Base-by-base conservation (phyloP, 2,797 vertebrate species). In the Hoplostethus mediterraneus region DNA sequence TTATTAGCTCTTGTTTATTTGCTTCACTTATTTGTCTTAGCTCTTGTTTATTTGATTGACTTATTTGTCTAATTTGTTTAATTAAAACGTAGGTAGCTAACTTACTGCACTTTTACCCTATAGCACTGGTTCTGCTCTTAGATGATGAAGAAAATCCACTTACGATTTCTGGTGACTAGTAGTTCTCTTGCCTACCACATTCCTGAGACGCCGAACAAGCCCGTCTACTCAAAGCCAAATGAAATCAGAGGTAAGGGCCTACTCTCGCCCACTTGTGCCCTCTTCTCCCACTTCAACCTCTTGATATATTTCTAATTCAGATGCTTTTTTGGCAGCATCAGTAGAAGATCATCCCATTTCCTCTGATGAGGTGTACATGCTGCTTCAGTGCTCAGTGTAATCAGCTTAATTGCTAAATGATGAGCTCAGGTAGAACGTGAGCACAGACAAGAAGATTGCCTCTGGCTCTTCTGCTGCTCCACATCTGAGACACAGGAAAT, bases 361-460 rank as follows among this genome's bases (percentile, higher is more conserved):
- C 33, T 36, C 33, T 36, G 33, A 36, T 36, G 33, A 36, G 33
- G 33, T 36, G 33, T 36, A 36, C 33, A 36, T 36, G 33, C 33
- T 36, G 57, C 16, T 51, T 67, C 13, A 9, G 59, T 79, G 53
- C 55, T 63, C 42, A 16, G 40, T 47, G 38, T 67, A 57, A 68
- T 77, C 66, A 56, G 17, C 44, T 55, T 69, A 63, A 62, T 21
- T 81, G 49, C 61, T 57, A 57, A 83, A 71, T 66, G 38, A 63
- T 64, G 59, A 75, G 30, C 57, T 80, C 11, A 72, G 28, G 63
- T 66, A 54, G 14, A 71, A 71, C 56, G 33, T 53, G n/a, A 67
- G 13, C 54, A 56, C 0, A 64, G 62, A 58, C 5, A 33, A 14
- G 36, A 33, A 14, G 25, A 51, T 51, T 16, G 55, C 62, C 36